These are phyloP conservation scores for Athetis lepigone DNA, from an alignment of 2,888 invertebrate genomes.

Conservation along the genomic window DNA sequence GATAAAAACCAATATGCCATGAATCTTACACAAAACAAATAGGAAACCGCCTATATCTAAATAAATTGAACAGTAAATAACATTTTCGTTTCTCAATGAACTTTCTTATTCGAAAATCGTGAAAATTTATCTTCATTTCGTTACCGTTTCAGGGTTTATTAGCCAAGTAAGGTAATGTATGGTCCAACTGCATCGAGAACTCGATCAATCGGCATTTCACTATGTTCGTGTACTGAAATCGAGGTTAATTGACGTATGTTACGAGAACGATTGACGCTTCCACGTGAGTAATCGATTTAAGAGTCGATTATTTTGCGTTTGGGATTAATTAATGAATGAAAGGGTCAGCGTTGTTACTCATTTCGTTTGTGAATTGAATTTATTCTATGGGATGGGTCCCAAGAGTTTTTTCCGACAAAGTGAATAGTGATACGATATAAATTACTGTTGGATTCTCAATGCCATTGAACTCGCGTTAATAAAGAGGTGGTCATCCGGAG, in stretches of 20 bases:
- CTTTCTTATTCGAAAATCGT: conserved; percentile 50
- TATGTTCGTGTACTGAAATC: conserved; percentile 63
- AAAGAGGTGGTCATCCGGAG: too few relatives aligned
- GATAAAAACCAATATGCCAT: neutral
- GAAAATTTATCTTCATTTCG: conserved; percentile 63
- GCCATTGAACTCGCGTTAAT: neutral
- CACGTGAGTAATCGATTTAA: conserved; percentile 82
- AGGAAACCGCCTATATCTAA: conserved; percentile 1
- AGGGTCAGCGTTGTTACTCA: conserved; percentile 83
- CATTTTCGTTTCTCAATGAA: conserved; percentile 31
- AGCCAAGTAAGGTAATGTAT: conserved; percentile 63
- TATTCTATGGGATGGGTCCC: conserved; percentile 75
- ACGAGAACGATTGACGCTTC: conserved; percentile 79
- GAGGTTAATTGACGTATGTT: conserved; percentile 79
- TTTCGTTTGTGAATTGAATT: conserved; percentile 78
- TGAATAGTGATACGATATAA: conserved; percentile 61
- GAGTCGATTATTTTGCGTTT: conserved; percentile 84
- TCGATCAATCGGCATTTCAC: conserved; percentile 65
- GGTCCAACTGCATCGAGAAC: conserved; percentile 56
- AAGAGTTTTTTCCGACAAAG: conserved; percentile 65
- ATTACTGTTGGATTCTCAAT: conserved; percentile 23
- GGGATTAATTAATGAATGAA: conserved; percentile 87
- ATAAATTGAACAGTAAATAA: conserved; percentile 19
- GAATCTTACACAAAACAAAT: conserved; percentile 7
- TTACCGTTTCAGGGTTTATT: conserved; percentile 60